phyloP scores from a whole-genome alignment of 2,113 vertebrate genomes.

The human (Homo sapiens) region GRCh38 chr6:119917501-119918000 shows the following conservation, averaged over 20 bases:
- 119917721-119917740: not conserved
- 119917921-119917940: not conserved
- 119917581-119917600: constrained; percentile 41
- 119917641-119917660: constrained; percentile 49
- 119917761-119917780: not conserved
- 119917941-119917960: not conserved
- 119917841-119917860: not conserved
- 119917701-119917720: not conserved
- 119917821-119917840: not conserved
- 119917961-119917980: not conserved
- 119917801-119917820: constrained; percentile 3
- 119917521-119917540: constrained; percentile 59
- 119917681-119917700: not conserved
- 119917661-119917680: constrained; percentile 55
- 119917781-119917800: not conserved
- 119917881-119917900: not conserved
- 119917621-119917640: not conserved
- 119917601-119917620: not conserved
- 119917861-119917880: not conserved
- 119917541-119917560: constrained; percentile 45
- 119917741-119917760: not conserved
- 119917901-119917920: not conserved
- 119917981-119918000: not conserved
- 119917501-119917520: constrained; percentile 65
- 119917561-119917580: constrained; percentile 35